A percentile compares a stretch with the other conserved stretches of the same genome.
Evolutionary conservation across 2,888 invertebrate genomes (phyloP).

Genomic region (Microctonus hyperodae): DNA sequence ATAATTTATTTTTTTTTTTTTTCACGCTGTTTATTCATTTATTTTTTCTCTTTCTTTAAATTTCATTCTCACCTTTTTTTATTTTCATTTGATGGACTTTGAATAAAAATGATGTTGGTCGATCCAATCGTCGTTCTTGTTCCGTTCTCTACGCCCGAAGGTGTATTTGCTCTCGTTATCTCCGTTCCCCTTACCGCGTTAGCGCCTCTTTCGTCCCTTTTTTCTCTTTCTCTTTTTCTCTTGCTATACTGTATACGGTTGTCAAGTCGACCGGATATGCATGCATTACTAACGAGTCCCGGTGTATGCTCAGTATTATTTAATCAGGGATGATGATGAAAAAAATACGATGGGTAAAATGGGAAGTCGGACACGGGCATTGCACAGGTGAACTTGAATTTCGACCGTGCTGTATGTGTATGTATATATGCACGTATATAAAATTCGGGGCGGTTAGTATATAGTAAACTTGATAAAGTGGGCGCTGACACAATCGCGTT

Average conservation of each 20-base stretch:
- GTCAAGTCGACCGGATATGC: constrained; percentile 22
- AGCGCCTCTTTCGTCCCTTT: no score
- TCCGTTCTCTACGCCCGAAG: constrained; percentile 33
- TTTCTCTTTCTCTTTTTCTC: constrained; percentile 13
- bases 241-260: not conserved
- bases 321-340: constrained; percentile 17
- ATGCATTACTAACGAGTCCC: constrained; percentile 24
- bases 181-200: constrained; percentile 33
- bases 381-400: constrained; percentile 18
- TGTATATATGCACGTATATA: not conserved
- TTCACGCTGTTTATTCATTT: not conserved
- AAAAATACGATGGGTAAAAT: not conserved
- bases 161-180: constrained; percentile 42
- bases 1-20: not conserved
- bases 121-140: constrained; percentile 41
- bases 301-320: constrained; percentile 16
- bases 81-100: constrained; percentile 32
- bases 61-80: constrained; percentile 11
- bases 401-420: not conserved
- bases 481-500: not conserved
- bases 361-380: not conserved
- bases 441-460: not conserved
- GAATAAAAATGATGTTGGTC: constrained; percentile 35
- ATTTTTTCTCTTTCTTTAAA: not conserved
- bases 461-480: not conserved